phyloP scores from a whole-genome alignment of 2,113 vertebrate species.

The Nibea coibor region DNA sequence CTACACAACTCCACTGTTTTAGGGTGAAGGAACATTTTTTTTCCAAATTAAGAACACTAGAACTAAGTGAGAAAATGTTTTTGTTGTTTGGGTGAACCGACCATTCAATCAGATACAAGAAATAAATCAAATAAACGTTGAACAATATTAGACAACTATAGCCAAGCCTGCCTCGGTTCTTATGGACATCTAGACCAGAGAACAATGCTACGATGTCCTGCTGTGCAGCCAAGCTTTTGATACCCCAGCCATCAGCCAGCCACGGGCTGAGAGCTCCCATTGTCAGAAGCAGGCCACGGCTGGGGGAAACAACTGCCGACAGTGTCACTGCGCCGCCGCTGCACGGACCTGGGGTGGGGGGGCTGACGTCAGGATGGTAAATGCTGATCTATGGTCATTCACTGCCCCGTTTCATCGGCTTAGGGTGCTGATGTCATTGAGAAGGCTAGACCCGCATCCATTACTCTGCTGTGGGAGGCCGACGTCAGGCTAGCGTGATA shows the following conservation, averaged over 20 bases:
- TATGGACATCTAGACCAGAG: slow-evolving; percentile 34
- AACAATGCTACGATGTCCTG: slow-evolving; percentile 71
- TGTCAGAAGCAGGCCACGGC: slow-evolving; percentile 62
- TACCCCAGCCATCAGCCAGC: slow-evolving; percentile 25
- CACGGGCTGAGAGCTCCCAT: slow-evolving; percentile 72
- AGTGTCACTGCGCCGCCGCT: slow-evolving; percentile 53
- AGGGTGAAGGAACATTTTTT: not conserved
- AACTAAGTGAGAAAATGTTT: not conserved
- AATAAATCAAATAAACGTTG: not conserved
- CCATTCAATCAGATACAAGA: not conserved
- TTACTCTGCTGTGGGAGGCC: slow-evolving; percentile 61
- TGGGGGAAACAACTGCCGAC: slow-evolving; percentile 64
- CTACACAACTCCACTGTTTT: not conserved
- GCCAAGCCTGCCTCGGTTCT: slow-evolving; percentile 25
- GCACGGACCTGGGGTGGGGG: slow-evolving; percentile 17
- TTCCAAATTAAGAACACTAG: too few species aligned
- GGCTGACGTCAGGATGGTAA: slow-evolving; percentile 74
- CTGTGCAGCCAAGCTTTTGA: slow-evolving; percentile 59
- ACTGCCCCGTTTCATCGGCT: slow-evolving; percentile 57
- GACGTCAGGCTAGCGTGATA: slow-evolving; percentile 64
- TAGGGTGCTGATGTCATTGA: slow-evolving; percentile 73
- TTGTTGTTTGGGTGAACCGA: not conserved
- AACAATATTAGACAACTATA: slow-evolving; percentile 34
- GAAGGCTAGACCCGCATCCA: slow-evolving; percentile 64
- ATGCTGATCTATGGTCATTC: slow-evolving; percentile 69